Base-by-base conservation (phyloP, 2,113 vertebrate genomes). In the Circaetus gallicus region DNA sequence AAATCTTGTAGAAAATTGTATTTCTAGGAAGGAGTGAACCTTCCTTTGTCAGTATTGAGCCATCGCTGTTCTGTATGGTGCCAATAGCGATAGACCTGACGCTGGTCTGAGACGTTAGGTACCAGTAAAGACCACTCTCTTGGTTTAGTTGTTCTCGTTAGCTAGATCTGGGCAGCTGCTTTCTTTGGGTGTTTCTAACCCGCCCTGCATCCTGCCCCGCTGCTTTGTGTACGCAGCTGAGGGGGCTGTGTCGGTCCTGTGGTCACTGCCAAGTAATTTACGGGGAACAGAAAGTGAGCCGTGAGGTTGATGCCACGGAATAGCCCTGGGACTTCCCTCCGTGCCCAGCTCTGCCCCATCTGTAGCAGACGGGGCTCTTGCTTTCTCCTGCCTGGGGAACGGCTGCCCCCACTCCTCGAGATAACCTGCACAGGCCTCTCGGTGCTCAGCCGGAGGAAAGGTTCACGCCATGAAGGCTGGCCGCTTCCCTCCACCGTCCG, bases 361-460 rank as follows among this genome's bases (percentile, higher is more conserved):
- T 36, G 32, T 36, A 38, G 8, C 8, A 50, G 42, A 29, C 0
- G 0, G 12, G 67, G 32, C 21, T 34, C 28, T 32, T 58, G 7
- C 32, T 67, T 59, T 52, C 36, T 45, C 6, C 53, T 50, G 10
- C 20, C 42, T 15, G 10, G 13, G 16, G 4, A 73, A 40, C 0
- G 1, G 7, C 14, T 53, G 13, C 38, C 26, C 34, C 25, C 14
- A 7, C 21, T 43, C 9, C 43, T 8, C 0, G 0, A 28, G 31
- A 13, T 8, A 13, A 40, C 12, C 8, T 0, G 1, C 19, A 49
- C 12, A 40, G 13, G 4, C n/a, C 5, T 49, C 24, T 25, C 4
- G 1, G 22, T 40, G 17, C 15, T 55, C 18, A 21, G 24, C 24
- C 9, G 1, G 7, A 40, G 50, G n/a, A 42, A 67, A 19, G 9